phyloP scores from a whole-genome alignment of 2,888 invertebrate species.

The Strigamia crassipes region DNA sequence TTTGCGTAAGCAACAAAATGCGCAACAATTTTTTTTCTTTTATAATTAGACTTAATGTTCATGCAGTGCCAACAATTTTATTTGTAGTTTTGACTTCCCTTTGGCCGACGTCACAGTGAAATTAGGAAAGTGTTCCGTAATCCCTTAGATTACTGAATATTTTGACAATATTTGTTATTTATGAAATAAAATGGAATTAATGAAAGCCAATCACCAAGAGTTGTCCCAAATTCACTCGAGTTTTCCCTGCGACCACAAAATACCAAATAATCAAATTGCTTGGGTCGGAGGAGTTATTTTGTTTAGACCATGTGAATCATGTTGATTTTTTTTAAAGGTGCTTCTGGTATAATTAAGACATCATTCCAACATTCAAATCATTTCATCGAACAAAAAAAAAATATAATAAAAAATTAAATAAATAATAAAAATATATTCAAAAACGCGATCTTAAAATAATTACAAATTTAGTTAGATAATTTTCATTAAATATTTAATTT shows the following conservation, averaged over 20 bases:
- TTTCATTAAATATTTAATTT: neutral
- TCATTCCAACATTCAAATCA: constrained; percentile 22
- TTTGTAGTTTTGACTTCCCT: constrained; percentile 7
- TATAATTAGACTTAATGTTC: constrained; percentile 10
- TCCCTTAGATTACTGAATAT: neutral
- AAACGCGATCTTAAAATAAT: neutral
- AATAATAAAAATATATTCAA: neutral
- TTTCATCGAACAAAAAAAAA: constrained; percentile 18
- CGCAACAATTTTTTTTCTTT: constrained; percentile 13
- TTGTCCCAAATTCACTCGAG: neutral
- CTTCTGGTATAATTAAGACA: constrained; percentile 9
- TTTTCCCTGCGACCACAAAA: constrained; percentile 29
- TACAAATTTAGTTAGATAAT: neutral
- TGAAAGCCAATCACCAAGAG: neutral
- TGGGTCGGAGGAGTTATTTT: constrained; percentile 37
- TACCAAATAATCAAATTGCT: constrained; percentile 30
- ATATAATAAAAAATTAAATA: too few species aligned
- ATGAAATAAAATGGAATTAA: neutral
- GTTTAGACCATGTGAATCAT: neutral
- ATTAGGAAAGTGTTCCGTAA: constrained; percentile 31
- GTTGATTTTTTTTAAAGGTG: constrained; percentile 10
- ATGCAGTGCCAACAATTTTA: constrained; percentile 18
- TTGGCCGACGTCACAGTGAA: neutral
- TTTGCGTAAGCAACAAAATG: constrained; percentile 6
- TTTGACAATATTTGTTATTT: neutral